phyloP scores from a whole-genome alignment of 2,888 invertebrate species.

The Gonocerus acuteangulatus region DNA sequence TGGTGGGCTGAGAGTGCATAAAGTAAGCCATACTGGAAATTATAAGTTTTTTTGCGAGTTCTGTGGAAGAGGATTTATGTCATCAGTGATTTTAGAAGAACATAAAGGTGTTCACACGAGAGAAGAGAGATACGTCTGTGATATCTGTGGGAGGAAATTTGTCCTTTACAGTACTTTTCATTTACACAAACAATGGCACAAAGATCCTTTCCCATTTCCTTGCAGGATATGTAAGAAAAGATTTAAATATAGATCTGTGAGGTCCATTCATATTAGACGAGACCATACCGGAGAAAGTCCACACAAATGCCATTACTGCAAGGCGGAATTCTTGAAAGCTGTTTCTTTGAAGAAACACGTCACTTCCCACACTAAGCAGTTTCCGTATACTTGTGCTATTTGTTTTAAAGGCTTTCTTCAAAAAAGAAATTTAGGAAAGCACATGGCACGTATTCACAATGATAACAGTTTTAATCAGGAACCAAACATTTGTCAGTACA shows the following conservation, averaged over 20 bases:
- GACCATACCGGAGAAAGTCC: constrained; percentile 46
- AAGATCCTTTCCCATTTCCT: constrained; percentile 37
- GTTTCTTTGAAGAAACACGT: constrained; percentile 46
- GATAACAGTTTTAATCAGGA: constrained; percentile 29
- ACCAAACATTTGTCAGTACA: constrained; percentile 33
- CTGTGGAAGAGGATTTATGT: constrained; percentile 38
- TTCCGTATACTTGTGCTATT: constrained; percentile 35
- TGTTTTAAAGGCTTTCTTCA: constrained; percentile 38
- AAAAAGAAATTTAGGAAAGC: constrained; percentile 34
- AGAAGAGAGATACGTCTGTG: constrained; percentile 37
- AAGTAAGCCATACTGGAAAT: constrained; percentile 37
- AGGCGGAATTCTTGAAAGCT: constrained; percentile 45
- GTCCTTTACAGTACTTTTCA: constrained; percentile 37
- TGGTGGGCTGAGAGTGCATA: constrained; percentile 36
- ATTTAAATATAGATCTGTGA: constrained; percentile 36
- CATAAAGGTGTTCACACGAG: constrained; percentile 37
- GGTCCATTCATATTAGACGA: constrained; percentile 43
- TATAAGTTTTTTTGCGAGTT: constrained; percentile 37
- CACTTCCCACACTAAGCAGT: constrained; percentile 38
- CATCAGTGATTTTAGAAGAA: constrained; percentile 36
- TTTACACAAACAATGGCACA: constrained; percentile 38
- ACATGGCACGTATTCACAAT: constrained; percentile 35
- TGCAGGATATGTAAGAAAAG: constrained; percentile 36
- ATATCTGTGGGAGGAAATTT: constrained; percentile 38
- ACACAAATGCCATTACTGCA: constrained; percentile 46